These are phyloP conservation scores for Melanophora roralis DNA, from an alignment of 2,888 invertebrate genomes.

Conservation along the genomic window DNA sequence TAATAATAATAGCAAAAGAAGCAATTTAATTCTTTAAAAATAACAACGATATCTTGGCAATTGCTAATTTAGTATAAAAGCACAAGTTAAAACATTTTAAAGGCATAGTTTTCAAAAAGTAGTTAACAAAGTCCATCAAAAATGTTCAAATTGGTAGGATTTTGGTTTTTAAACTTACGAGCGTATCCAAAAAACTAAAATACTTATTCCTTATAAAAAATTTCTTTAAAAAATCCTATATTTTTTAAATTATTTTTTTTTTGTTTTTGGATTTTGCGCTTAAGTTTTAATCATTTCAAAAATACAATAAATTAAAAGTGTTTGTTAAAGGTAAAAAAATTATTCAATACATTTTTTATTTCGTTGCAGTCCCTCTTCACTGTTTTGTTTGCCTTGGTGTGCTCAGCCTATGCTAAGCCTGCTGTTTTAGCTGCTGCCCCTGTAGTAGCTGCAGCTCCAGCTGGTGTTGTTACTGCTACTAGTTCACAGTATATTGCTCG, in stretches of 20 bases:
- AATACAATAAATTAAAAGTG: not conserved
- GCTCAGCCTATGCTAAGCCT: constrained; percentile 79
- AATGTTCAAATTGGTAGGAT: constrained; percentile 72
- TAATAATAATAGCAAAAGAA: constrained; percentile 1
- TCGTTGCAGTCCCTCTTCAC: constrained; percentile 74
- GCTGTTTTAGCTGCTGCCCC: constrained; percentile 66
- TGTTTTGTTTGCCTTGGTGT: constrained; percentile 75
- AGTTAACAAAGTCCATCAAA: constrained; percentile 61
- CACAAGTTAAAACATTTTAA: constrained; percentile 2
- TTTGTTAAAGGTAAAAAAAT: no score
- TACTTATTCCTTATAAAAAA: no score
- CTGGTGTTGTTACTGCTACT: constrained; percentile 74
- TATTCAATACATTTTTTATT: constrained; percentile 5
- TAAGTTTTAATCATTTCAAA: not conserved
- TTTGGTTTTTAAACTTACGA: no score
- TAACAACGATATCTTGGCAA: not conserved
- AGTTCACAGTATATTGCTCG: constrained; percentile 75
- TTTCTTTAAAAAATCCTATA: no score
- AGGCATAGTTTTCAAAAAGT: constrained; percentile 44
- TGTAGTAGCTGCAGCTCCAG: constrained; percentile 59
- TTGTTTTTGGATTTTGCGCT: no score
- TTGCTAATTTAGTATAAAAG: constrained; percentile 71
- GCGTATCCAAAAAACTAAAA: no score
- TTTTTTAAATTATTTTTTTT: constrained; percentile 12
- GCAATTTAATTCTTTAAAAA: constrained; percentile 34